Percentiles rank a stretch among this genome's conserved stretches.
These are phyloP conservation scores for Glaucidium brasilianum DNA, from an alignment of 2,113 vertebrate species.

Conservation along the genomic window DNA sequence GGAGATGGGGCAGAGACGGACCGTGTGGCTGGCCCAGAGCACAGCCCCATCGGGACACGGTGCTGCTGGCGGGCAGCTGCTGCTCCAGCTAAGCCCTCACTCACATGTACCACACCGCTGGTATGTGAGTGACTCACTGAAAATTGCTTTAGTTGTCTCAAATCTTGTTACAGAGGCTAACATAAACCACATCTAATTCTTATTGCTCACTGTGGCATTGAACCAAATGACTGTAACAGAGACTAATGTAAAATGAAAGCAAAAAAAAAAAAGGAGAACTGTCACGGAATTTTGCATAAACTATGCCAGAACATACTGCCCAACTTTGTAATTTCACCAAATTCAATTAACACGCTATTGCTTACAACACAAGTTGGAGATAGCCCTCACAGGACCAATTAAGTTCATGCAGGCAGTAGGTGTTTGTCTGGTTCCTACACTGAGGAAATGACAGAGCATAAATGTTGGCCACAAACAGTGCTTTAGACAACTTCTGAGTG, in stretches of 20 bases:
- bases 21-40: not conserved
- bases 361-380: not conserved
- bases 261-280: not conserved
- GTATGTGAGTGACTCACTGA: not conserved
- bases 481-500: not conserved
- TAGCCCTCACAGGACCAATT: not conserved
- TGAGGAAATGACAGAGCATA: not conserved
- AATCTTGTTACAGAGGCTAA: not conserved
- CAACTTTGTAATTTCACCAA: not conserved
- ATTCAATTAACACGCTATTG: rapidly evolving
- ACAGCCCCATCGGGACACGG: rapidly evolving
- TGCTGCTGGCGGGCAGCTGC: not conserved
- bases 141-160: not conserved
- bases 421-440: not conserved
- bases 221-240: not conserved
- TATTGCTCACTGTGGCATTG: not conserved
- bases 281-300: not conserved
- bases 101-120: not conserved
- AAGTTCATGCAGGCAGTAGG: not conserved
- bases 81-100: not conserved
- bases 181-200: not conserved
- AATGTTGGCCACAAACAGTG: rapidly evolving
- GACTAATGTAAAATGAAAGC: not conserved
- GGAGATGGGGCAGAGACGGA: not conserved
- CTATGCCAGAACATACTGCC: not conserved